Percentiles rank a stretch among this genome's conserved stretches.
Evolutionary conservation across 2,888 invertebrate species (phyloP).

Genomic region (Lepeophtheirus nordmannii): DNA sequence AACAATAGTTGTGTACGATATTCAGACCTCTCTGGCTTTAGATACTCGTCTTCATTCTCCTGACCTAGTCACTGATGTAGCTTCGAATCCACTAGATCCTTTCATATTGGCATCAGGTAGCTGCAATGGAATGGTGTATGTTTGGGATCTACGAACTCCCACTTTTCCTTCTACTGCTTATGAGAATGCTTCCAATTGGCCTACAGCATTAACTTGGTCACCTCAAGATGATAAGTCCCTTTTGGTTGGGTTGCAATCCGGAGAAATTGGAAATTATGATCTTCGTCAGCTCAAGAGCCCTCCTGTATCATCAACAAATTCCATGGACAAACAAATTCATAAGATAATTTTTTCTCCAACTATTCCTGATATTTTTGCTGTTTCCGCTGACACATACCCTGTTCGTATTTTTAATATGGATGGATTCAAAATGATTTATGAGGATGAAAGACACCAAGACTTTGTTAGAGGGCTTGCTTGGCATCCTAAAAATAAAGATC

Average conservation of each 20-base stretch:
- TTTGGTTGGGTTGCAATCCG: neutral
- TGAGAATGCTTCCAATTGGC: neutral
- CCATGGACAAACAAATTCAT: neutral
- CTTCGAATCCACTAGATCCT: neutral
- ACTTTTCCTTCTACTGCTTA: neutral
- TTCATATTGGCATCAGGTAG: neutral
- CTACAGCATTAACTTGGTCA: neutral
- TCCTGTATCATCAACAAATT: neutral
- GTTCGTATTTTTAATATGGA: neutral
- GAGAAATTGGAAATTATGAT: neutral
- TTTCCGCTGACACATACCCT: neutral
- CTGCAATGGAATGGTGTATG: neutral
- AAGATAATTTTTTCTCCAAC: neutral
- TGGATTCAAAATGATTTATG: neutral
- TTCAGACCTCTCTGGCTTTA: neutral
- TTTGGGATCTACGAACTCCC: conserved; percentile 3
- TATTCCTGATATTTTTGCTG: neutral
- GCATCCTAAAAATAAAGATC: neutral
- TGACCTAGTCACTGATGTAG: neutral
- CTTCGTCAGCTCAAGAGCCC: neutral
- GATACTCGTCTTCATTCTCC: neutral
- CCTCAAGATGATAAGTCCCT: conserved; percentile 1
- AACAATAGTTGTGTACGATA: neutral
- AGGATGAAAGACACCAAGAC: neutral
- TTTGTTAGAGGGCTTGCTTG: neutral